Percentiles rank a stretch among this genome's conserved stretches.
phyloP scores from a whole-genome alignment of 2,888 invertebrate species.

The Plebejus melissa region DNA sequence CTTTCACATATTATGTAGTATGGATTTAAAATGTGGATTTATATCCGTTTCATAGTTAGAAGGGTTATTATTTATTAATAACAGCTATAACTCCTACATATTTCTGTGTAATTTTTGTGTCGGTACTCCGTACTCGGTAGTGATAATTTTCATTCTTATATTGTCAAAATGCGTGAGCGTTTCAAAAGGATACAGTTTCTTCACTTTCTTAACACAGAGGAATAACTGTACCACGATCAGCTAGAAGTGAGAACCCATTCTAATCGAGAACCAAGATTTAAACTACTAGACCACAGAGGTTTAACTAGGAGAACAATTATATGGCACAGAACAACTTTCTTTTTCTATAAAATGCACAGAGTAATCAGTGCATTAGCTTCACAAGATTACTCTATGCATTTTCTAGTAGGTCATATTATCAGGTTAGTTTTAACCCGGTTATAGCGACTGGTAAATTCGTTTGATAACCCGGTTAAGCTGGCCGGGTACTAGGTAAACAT shows the following conservation, averaged over 20 bases:
- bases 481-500: conserved; percentile 9
- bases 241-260: not conserved
- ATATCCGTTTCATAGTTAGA: too few relatives aligned
- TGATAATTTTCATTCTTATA: too few relatives aligned
- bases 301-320: not conserved
- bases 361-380: conserved; percentile 4
- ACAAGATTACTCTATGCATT: conserved; percentile 14
- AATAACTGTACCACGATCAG: not conserved
- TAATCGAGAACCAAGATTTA: not conserved
- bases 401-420: conserved; percentile 18
- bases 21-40: too few relatives aligned
- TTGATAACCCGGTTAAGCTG: conserved; percentile 22
- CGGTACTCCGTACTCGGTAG: too few relatives aligned
- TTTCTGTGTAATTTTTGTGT: too few relatives aligned
- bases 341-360: not conserved
- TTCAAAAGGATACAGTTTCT: too few relatives aligned
- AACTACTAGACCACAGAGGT: not conserved
- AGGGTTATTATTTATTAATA: too few relatives aligned
- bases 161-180: too few relatives aligned
- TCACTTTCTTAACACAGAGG: too few relatives aligned
- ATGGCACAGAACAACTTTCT: not conserved
- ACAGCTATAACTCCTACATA: too few relatives aligned
- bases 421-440: conserved; percentile 1
- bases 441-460: conserved; percentile 22
- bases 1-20: too few relatives aligned